phyloP scores from a whole-genome alignment of 30 jellyfish, hydroid and myxozoan species.

The Pseudorhiza aurosa region DNA sequence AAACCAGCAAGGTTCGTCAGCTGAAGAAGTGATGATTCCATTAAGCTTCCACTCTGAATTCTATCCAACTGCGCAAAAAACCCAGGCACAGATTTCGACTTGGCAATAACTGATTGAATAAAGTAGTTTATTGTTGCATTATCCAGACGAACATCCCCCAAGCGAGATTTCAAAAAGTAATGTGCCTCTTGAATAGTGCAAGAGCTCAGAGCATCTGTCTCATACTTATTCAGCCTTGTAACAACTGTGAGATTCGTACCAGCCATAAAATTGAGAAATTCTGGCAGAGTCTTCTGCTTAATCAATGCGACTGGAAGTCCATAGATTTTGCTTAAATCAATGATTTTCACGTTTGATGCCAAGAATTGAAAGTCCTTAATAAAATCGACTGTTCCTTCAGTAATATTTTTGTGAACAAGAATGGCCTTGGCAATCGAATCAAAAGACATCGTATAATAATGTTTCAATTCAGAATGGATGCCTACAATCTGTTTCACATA shows the following conservation, averaged over 20 bases:
- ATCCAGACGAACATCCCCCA: background rate
- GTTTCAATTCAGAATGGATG: conserved; percentile 2
- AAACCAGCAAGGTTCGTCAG: background rate
- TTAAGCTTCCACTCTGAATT: background rate
- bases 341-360: background rate
- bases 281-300: background rate
- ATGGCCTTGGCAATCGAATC: conserved; percentile 23
- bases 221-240: background rate
- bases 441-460: conserved; percentile 30
- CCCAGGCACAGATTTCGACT: conserved; percentile 8
- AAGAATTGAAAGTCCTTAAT: background rate
- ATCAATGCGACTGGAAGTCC: background rate
- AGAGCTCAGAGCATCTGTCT: background rate
- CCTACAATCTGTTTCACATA: conserved; percentile 1
- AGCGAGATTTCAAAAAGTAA: conserved; percentile 5
- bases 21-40: background rate
- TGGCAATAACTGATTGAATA: background rate
- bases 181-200: conserved; percentile 21
- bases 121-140: background rate
- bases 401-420: conserved; percentile 20
- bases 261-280: background rate
- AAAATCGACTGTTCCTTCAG: conserved; percentile 25
- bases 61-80: background rate
- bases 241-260: conserved; percentile 34
- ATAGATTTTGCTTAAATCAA: background rate